phyloP scores from a whole-genome alignment of 2,113 vertebrate genomes.

The Sinocyclocheilus maitianheensis region DNA sequence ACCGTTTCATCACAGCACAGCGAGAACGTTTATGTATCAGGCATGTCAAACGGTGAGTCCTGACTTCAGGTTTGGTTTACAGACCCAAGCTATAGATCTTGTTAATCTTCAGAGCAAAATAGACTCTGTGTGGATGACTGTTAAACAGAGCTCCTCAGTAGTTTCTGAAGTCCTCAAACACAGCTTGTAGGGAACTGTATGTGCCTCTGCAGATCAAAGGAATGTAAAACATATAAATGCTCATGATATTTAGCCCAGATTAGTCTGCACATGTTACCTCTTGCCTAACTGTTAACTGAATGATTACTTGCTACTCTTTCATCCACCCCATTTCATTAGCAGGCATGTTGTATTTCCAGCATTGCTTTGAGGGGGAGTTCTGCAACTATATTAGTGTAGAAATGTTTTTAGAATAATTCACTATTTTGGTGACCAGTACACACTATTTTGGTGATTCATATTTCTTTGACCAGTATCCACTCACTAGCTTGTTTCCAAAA shows the following conservation, averaged over 20 bases:
- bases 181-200: neutral
- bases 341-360: neutral
- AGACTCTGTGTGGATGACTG: neutral
- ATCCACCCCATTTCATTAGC: slow-evolving; percentile 11
- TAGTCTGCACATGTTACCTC: neutral
- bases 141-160: neutral
- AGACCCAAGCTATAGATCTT: neutral
- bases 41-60: slow-evolving; percentile 90
- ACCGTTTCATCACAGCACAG: slow-evolving; percentile 85
- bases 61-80: neutral
- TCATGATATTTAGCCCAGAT: neutral
- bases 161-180: neutral
- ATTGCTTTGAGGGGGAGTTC: neutral
- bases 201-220: neutral
- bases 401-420: neutral
- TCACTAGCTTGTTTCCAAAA: too few species aligned
- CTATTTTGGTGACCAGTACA: neutral
- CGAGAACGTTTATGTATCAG: slow-evolving; percentile 92
- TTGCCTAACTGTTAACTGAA: neutral
- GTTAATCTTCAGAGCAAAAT: neutral
- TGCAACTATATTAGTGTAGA: neutral
- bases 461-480: neutral
- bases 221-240: neutral
- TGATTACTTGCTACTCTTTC: neutral
- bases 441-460: neutral